A percentile compares a stretch with the other conserved stretches of the same genome.
phyloP scores from a whole-genome alignment of 2,888 invertebrate genomes.

The Rhingia rostrata region DNA sequence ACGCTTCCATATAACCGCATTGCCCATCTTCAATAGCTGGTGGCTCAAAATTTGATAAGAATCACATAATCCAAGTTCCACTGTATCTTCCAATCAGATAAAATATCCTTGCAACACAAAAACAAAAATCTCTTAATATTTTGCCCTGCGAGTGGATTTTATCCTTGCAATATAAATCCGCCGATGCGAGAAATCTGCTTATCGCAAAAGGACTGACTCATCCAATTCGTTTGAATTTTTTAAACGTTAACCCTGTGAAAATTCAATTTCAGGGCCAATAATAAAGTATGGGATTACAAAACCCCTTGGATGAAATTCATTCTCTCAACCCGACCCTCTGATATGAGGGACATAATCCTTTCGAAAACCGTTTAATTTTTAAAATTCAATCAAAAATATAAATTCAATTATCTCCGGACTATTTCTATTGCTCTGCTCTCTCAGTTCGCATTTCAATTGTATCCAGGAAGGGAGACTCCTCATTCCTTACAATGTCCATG shows the following conservation, averaged over 20 bases:
- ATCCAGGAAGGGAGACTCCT: not conserved
- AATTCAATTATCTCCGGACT: constrained; percentile 32
- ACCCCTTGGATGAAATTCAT: constrained; percentile 13
- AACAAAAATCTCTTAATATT: not conserved
- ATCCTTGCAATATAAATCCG: not conserved
- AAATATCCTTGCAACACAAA: too few species aligned
- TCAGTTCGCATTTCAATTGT: constrained; percentile 15
- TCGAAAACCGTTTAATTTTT: constrained; percentile 15
- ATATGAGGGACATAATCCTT: not conserved
- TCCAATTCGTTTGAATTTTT: constrained; percentile 3
- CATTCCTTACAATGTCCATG: constrained; percentile 19
- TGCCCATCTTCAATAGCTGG: too few species aligned
- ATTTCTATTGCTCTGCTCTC: constrained; percentile 3
- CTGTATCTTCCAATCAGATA: too few species aligned
- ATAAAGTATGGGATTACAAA: constrained; percentile 4
- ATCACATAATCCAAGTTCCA: too few species aligned
- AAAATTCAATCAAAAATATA: constrained; percentile 33
- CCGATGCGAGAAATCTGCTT: constrained; percentile 17
- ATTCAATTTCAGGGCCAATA: constrained; percentile 6
- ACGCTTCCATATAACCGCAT: too few species aligned
- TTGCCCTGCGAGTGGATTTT: not conserved
- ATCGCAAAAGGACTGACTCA: not conserved
- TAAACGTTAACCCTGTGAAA: constrained; percentile 9
- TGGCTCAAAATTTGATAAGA: too few species aligned
- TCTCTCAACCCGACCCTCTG: constrained; percentile 2